These are phyloP conservation scores for Sminthurinus aureus DNA, from an alignment of 2,888 invertebrate species.

Conservation along the genomic window DNA sequence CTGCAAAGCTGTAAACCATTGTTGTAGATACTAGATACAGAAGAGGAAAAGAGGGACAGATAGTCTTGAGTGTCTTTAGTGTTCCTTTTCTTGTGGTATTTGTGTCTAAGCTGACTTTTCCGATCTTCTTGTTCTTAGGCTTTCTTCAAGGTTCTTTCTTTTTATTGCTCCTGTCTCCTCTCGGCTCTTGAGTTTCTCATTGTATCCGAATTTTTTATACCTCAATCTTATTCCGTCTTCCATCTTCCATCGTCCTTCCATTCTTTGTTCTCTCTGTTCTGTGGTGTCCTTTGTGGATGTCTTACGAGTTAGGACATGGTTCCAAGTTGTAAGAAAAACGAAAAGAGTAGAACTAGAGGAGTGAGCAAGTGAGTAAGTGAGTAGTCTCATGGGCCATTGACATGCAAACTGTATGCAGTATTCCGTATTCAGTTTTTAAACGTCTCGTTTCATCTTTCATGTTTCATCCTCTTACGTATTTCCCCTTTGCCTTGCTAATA, in stretches of 20 bases:
- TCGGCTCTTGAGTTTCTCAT: neutral
- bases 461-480: too few relatives aligned
- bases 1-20: too few relatives aligned
- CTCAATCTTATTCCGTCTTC: neutral
- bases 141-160: neutral
- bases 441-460: neutral
- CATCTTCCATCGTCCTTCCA: too few relatives aligned
- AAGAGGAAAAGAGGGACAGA: too few relatives aligned
- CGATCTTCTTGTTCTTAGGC: neutral
- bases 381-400: constrained; percentile 31
- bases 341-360: too few relatives aligned
- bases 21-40: too few relatives aligned
- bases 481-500: too few relatives aligned
- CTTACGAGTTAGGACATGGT: neutral
- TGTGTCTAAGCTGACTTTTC: neutral
- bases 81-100: constrained; percentile 3
- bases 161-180: constrained; percentile 1
- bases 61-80: neutral
- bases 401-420: constrained; percentile 22
- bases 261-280: neutral
- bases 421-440: constrained; percentile 20
- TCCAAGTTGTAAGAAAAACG: too few relatives aligned
- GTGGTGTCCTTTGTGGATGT: neutral
- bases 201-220: constrained; percentile 6
- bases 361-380: too few relatives aligned